phyloP scores from a whole-genome alignment of 1,140 invertebrate genomes.

The Papilio xuthus region DNA sequence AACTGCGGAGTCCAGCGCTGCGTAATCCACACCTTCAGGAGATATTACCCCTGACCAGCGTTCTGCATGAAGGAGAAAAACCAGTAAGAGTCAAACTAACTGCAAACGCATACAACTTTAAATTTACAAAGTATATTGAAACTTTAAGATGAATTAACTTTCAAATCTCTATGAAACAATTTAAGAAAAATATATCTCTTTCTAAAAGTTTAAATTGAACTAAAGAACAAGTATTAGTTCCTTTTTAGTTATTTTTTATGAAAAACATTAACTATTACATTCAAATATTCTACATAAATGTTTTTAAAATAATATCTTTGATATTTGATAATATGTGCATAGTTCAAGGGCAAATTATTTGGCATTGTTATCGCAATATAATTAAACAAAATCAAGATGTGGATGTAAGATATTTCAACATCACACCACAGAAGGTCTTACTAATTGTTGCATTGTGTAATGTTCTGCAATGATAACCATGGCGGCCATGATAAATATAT shows the following conservation, averaged over 20 bases:
- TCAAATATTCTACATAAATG: no score
- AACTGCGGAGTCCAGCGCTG: slow-evolving; percentile 70
- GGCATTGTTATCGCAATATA: slow-evolving; percentile 8
- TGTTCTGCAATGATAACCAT: not conserved
- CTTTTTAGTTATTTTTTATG: no score
- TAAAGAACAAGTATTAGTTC: not conserved
- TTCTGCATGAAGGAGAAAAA: slow-evolving; percentile 83
- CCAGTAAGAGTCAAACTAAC: slow-evolving; percentile 65
- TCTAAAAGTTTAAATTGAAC: not conserved
- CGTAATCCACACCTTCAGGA: slow-evolving; percentile 66
- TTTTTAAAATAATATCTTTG: slow-evolving; percentile 3
- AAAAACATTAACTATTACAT: no score
- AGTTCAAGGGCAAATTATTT: slow-evolving; percentile 13
- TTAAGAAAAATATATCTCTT: not conserved
- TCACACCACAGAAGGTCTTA: not conserved
- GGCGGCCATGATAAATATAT: not conserved
- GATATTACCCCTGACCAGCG: slow-evolving; percentile 80
- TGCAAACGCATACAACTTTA: not conserved
- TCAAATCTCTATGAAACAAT: not conserved
- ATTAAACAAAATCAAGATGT: slow-evolving; percentile 21
- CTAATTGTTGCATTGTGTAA: slow-evolving; percentile 15
- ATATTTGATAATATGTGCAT: slow-evolving; percentile 5
- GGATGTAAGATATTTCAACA: slow-evolving; percentile 17
- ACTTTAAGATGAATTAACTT: not conserved
- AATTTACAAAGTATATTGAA: not conserved